Base-by-base conservation (phyloP, 2,888 invertebrate species). In the Pegoplata infirma region DNA sequence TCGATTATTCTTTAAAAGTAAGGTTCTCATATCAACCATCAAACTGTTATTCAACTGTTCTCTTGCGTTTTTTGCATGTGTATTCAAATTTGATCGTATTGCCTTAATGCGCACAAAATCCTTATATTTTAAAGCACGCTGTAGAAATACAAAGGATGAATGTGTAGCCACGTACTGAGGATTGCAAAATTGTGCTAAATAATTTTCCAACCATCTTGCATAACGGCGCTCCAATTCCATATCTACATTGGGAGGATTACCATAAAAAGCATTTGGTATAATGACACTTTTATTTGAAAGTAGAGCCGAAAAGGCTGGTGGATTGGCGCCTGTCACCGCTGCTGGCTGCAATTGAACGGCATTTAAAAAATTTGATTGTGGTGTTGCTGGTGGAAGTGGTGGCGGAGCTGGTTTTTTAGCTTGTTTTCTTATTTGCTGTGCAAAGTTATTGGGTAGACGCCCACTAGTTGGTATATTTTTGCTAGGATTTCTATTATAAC, bases 231-330 rank as follows among this genome's bases (percentile, higher is more conserved):
- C 80, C 1, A 47, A 12, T 36, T 73, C 61, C 0, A 46, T 23
- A 16, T 81, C 82, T 7, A 46, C 51, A 6, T 47, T 68, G 3
- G 83, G 81, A 1, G 82, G 82, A 76, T 84, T 84, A n/a, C 84
- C 84, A 47, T 84, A 83, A 64, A 84, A 84, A 25, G 84, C 84
- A 77, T 85, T 84, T 10, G 84, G 84, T 80, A 85, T 84, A 14
- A 84, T 83, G 10, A 84, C 81, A 74, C 78, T 83, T 80, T 83
- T 85, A 51, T 84, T 84, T 0, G 82, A 83, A 7, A 84, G 81
- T 25, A 81, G 78, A 16, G 84, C 83, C 3, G 82, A 83, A 23
- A 84, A 84, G 8, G 84, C 74, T 1, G 82, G 82, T 1, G 84
- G 83, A 71, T 84, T 83, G 5, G 74, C 55, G 3, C 67, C 80